Base-by-base conservation (phyloP, 2,797 vertebrate genomes). In the Ctenopoma kingsleyae region DNA sequence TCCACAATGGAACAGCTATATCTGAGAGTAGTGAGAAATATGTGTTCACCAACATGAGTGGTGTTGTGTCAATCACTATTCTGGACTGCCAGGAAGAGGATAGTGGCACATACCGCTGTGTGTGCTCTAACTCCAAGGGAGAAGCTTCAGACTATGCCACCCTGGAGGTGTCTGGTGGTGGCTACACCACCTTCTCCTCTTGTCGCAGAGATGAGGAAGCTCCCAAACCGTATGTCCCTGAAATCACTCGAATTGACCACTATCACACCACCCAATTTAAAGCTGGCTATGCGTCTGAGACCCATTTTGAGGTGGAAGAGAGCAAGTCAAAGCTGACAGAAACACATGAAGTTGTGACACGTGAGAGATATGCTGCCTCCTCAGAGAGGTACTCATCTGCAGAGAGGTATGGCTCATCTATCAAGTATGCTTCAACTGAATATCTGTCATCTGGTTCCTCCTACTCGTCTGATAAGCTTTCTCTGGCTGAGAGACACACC, bases 81-180 rank as follows among this genome's bases (percentile, higher is more conserved):
- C 89, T 96, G 0, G 93, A 98, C 64, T 99, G 98, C 80, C 96
- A 97, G 16, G 93, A 93, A 58, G 97, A 99, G 23, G 98, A 99
- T 87, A 97, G 96, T 9, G 98, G 98, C 60, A 98, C 97, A 6
- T 99, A 99, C 67, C 96, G 98, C 73, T 97, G 93, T 25, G 92
- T 97, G 23, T 97, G 95, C 85, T 95, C 95, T 80, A 99, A 99
- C 85, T 92, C 95, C 77, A 99, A 96, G 92, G 98, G 98, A 8
- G 98, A 99, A 61, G 95, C 98, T 52, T 99, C 97, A 4, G 98
- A 99, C 86, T 99, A 99, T 16, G 98, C 96, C 48, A 98, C 97
- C 3, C 87, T 99, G 63, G 98, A 99, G 60, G 96, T 99, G 56
- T 95, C 96, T 16, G 95, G 94, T 43, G 95, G 96, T n/a, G 95